Conservation (phyloP, 2,113 vertebrate species). For the Rhinolophus sinicus region DNA sequence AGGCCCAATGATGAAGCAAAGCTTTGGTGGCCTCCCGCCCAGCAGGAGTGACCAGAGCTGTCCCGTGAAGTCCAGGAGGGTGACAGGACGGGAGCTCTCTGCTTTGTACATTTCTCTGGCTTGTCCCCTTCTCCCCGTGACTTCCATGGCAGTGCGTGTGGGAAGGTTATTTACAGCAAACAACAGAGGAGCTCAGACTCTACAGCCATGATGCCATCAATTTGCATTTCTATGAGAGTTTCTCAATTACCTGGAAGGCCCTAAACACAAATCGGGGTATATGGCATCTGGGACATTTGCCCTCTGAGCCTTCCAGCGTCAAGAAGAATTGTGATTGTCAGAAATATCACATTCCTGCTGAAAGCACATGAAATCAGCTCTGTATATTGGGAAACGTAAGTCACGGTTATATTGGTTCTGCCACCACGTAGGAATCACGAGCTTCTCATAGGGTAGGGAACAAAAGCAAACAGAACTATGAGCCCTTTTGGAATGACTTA, state of each 20-base stretch:
- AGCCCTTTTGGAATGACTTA: constrained; percentile 39
- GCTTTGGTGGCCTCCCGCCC: neutral
- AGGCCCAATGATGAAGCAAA: neutral
- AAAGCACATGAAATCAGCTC: constrained; percentile 49
- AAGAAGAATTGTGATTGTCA: constrained; percentile 55
- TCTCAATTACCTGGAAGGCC: constrained; percentile 1
- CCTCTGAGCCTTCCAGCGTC: neutral
- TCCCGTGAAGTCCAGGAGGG: neutral
- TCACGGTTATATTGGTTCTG: constrained; percentile 59
- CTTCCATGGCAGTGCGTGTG: neutral
- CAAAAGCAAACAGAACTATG: neutral
- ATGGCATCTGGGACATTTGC: neutral
- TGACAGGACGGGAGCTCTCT: neutral
- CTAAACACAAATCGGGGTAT: constrained; percentile 44
- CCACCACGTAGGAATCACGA: neutral
- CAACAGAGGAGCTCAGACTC: neutral
- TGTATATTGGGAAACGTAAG: constrained; percentile 35
- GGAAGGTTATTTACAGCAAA: neutral
- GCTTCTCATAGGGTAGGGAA: neutral
- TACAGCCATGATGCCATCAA: neutral
- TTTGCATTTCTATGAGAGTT: neutral
- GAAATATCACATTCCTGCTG: constrained; percentile 40
- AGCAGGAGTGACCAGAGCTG: neutral
- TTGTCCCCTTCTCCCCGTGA: neutral
- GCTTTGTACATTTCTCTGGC: neutral